Base-by-base conservation (phyloP, 2,888 invertebrate genomes). In the Agrochola lychnidis region DNA sequence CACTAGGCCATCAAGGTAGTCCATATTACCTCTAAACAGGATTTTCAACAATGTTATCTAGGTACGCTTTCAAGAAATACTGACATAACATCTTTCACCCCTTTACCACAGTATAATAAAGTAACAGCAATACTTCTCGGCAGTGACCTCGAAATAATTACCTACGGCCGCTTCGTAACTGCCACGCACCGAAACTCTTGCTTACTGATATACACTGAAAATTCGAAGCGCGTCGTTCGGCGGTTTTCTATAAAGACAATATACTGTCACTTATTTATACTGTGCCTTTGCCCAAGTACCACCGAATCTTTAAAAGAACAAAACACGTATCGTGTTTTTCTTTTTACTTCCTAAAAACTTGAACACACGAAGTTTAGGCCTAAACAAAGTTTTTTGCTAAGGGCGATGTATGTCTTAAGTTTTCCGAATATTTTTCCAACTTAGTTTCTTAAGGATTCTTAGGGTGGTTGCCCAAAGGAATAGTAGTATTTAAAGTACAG, bases 341-440 rank as follows among this genome's bases (percentile, higher is more conserved):
- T 59, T 73, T 84, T 67, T 75, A 12, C 64, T 42, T 45, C 48
- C 64, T 61, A 78, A 64, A 81, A 70, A 59, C 40, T 57, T 59
- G 22, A 64, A 30, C n/a, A 48, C 36, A 72, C 36, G 1, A 75
- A 59, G 42, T 61, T 71, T 25, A 76, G 51, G 22, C 14, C 66
- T 66, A 61, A 76, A 74, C 70, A 76, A 79, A 73, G 73, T 76
- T 30, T 2, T 30, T 30, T 30, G n/a, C 62, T 63, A 66, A 73
- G 56, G 59, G 40, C 56, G 16, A 78, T 78, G 64, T 73, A 69
- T 68, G 73, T 70, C 25, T 78, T 61, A 56, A 76, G 56, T 76
- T 73, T 68, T 48, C 25, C 6, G 62, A 61, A 84, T 63, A 81
- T 69, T 72, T 70, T 74, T 76, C 73, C 53, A 69, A 82, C 48